phyloP scores from a whole-genome alignment of 2,888 invertebrate species.

The Crepidodera aurea region DNA sequence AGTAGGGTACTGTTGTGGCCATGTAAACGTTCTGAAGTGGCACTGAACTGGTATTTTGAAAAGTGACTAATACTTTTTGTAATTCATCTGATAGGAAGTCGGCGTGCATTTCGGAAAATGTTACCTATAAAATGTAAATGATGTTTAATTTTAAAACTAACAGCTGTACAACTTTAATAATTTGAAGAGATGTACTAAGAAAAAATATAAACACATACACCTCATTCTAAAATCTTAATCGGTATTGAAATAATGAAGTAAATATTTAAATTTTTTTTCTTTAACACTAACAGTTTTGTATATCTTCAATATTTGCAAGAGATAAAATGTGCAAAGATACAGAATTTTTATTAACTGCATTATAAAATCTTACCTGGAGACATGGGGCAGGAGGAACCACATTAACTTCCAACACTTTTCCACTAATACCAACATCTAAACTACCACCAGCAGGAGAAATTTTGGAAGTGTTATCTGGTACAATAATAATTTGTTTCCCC shows the following conservation, averaged over 20 bases:
- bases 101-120: conserved; percentile 72
- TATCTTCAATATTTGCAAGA: no score
- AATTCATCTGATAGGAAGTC: conserved; percentile 80
- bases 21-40: conserved; percentile 70
- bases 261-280: no score
- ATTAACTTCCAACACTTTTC: conserved; percentile 74
- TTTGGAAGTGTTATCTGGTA: conserved; percentile 52
- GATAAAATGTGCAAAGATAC: no score
- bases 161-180: conserved; percentile 26
- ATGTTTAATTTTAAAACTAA: no score
- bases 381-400: conserved; percentile 83
- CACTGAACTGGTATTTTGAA: conserved; percentile 74
- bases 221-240: no score
- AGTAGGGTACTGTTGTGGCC: conserved; percentile 75
- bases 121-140: conserved; percentile 69
- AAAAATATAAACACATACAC: no score
- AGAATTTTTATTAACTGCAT: no score
- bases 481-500: conserved; percentile 68
- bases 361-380: conserved; percentile 78
- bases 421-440: conserved; percentile 58
- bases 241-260: no score
- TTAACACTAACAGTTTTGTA: no score
- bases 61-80: conserved; percentile 71
- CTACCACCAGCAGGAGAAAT: conserved; percentile 55
- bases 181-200: no score